phyloP scores from a whole-genome alignment of 2,113 vertebrate genomes.

The Cyphomyrus discorhynchus region DNA sequence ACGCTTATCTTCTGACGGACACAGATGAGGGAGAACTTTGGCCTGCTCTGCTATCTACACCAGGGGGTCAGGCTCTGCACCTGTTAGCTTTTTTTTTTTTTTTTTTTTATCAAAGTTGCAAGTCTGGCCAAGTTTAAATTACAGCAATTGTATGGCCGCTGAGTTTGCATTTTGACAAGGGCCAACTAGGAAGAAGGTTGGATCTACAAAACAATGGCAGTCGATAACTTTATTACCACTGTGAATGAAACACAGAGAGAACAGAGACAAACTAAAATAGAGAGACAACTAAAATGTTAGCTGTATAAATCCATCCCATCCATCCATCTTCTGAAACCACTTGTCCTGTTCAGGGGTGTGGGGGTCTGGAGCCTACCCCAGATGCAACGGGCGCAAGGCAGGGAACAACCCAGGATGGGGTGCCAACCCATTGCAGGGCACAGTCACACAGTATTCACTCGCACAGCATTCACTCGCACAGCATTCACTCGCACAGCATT shows the following conservation, averaged over 20 bases:
- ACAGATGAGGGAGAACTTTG: background rate
- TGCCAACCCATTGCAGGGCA: background rate
- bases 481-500: no score
- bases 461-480: no score
- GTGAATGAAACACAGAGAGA: background rate
- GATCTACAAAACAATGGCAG: background rate
- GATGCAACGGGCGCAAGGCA: background rate
- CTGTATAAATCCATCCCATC: background rate
- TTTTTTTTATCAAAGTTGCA: background rate
- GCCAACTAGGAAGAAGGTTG: background rate
- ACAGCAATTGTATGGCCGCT: background rate
- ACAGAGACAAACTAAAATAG: background rate
- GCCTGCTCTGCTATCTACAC: background rate
- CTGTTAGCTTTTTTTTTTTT: background rate
- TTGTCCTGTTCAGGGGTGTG: no score
- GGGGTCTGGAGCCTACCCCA: no score
- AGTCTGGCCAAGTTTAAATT: background rate
- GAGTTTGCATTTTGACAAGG: background rate
- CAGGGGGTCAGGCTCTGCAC: background rate
- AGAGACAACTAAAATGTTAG: background rate
- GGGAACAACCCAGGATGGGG: background rate
- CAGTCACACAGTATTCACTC: background rate
- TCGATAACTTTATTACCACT: background rate
- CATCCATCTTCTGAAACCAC: no score
- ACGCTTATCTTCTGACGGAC: background rate